Base-by-base conservation (phyloP, 2,888 invertebrate genomes). In the Catonia carolina region DNA sequence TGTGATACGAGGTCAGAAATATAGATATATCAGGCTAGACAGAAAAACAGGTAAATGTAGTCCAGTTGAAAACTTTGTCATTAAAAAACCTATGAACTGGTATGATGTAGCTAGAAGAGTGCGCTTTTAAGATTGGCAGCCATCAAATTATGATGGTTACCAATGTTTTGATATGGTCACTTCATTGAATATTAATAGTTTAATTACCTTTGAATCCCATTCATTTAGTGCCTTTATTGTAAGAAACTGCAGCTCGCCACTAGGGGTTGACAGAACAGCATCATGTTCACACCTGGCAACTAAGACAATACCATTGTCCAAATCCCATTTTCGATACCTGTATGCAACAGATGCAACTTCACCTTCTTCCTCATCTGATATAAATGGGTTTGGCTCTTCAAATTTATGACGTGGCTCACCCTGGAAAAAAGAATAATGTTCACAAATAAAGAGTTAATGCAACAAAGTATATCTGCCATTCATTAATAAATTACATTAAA, bases 201-300 rank as follows among this genome's bases (percentile, higher is more conserved):
- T n/a, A n/a, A n/a, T 66, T 70, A 79, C 79, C 70, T 94, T 90
- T 0, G 96, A 93, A 75, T 99, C 98, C 98, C 98, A 99, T 73
- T 99, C 99, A 75, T 99, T 99, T 17, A 99, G 78, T 0, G 99
- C 96, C 75, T 97, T 98, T 71, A 99, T 91, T 6, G 92, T 89
- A 49, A 99, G 78, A 74, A 88, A 96, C 74, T 98, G 97, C 1
- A 83, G 79, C 71, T 96, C 95, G 59, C 89, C 90, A 66, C 84
- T 89, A 0, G 92, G 89, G 0, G 89, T 86, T 64, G 84, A 84
- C 72, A 90, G 81, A 0, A 93, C 94, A 1, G 96, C 97, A 74
- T 99, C 99, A 71, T 96, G 95, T 71, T 99, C 98, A 74, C 97
- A 96, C 55, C 99, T 85, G 0, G 90, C 86, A 53, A 99, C 89